Conservation (phyloP, 2,113 vertebrate species). For the Grus americana region DNA sequence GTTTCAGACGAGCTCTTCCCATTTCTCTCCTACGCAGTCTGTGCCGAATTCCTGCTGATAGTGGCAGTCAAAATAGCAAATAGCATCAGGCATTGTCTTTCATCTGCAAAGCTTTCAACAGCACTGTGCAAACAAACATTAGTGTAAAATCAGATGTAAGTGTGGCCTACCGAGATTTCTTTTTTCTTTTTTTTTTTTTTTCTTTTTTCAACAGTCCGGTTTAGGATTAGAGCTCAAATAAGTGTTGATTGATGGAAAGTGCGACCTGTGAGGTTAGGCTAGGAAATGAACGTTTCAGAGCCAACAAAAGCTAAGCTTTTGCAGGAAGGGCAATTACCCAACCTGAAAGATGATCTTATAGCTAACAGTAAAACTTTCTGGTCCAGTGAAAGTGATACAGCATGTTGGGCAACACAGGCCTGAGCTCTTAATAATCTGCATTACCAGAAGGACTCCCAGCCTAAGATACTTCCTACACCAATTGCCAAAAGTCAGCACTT, state of each 20-base stretch:
- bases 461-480: background rate
- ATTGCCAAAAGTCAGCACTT: background rate
- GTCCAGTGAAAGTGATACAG: background rate
- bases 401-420: background rate
- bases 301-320: background rate
- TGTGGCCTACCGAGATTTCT: background rate
- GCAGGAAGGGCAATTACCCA: background rate
- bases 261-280: background rate
- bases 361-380: background rate
- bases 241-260: background rate
- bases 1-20: background rate
- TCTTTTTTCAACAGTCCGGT: background rate
- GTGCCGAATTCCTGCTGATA: background rate
- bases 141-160: slow-evolving; percentile 32
- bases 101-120: slow-evolving; percentile 45
- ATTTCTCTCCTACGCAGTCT: background rate
- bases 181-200: background rate
- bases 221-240: background rate
- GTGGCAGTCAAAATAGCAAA: slow-evolving; percentile 57
- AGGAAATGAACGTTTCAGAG: background rate
- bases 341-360: background rate
- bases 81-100: slow-evolving; percentile 59
- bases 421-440: background rate
- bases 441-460: background rate
- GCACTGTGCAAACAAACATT: slow-evolving; percentile 39